Base-by-base conservation (phyloP, 2,888 invertebrate species). In the Gari tellinella region DNA sequence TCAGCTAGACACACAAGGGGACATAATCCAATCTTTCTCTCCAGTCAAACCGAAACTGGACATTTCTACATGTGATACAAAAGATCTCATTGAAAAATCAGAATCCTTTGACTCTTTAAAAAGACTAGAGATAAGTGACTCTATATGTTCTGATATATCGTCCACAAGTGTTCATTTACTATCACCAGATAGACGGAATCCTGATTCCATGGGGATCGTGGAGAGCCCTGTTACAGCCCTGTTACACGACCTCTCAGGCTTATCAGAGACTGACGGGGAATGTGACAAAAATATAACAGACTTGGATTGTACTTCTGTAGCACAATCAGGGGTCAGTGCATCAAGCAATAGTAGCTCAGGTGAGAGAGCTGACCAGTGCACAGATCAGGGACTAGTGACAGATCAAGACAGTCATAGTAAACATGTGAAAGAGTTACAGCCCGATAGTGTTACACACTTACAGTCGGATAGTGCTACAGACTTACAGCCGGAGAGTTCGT, bases 131-230 rank as follows among this genome's bases (percentile, higher is more conserved):
- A 25, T 75, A 26, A 49, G 51, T 26, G 63, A 61, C 43, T 53
- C 55, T 17, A 10, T 75, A 14, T 75, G 70, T 63, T 51, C 66
- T 1, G 75, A 70, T 26, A 62, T 46, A 43, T 52, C 66, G 10
- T 23, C 55, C 12, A 46, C 68, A 25, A 70, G 70, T 58, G 73
- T 78, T 67, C 72, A 78, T 53, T 61, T 78, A 41, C 38, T 78
- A 23, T 78, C 78, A 12, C 78, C 78, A 17, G 78, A 78, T 41
- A 37, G 78, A 10, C 57, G 78, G 25, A 78, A 78, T 51, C 78
- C 78, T 12, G 78, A 78, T 41, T 78, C 78, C 23, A 51, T 78
- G 45, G 73, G 78, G 7, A 61, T 78, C 23, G 72, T 49, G 15
- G 77, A 72, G 65, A 73, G 73, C 52, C 78, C 78, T 26, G 60